Percentiles rank a stretch among this genome's conserved stretches.
phyloP scores from a whole-genome alignment of 2,888 invertebrate species.

The Dynastes grantii region DNA sequence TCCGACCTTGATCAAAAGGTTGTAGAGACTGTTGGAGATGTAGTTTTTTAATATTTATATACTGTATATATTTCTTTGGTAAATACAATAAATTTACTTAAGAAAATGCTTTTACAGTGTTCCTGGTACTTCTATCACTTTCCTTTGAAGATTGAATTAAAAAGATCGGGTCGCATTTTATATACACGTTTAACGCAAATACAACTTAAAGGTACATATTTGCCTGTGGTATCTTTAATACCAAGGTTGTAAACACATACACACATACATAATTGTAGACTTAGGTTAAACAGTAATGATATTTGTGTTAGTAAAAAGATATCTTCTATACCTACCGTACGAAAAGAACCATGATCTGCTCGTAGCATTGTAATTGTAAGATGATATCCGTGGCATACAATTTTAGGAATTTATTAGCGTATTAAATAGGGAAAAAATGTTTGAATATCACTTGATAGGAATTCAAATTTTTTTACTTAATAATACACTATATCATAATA shows the following conservation, averaged over 20 bases:
- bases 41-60: too few species aligned
- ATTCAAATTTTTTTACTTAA: too few species aligned
- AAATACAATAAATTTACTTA: background rate
- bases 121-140: background rate
- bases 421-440: too few species aligned
- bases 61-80: background rate
- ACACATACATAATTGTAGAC: background rate
- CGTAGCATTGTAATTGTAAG: too few species aligned
- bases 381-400: too few species aligned
- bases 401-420: too few species aligned
- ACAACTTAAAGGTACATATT: background rate
- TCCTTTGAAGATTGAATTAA: too few species aligned
- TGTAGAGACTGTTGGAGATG: too few species aligned
- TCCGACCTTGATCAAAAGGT: too few species aligned
- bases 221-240: background rate
- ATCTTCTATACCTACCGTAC: background rate
- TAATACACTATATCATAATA: too few species aligned
- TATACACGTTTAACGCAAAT: background rate
- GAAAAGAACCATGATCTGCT: background rate
- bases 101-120: background rate
- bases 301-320: background rate
- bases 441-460: too few species aligned
- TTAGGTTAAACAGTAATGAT: background rate
- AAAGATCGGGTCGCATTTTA: background rate
- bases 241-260: background rate